Conservation (phyloP, 2,113 vertebrate species). For the Muntiacus muntjak region DNA sequence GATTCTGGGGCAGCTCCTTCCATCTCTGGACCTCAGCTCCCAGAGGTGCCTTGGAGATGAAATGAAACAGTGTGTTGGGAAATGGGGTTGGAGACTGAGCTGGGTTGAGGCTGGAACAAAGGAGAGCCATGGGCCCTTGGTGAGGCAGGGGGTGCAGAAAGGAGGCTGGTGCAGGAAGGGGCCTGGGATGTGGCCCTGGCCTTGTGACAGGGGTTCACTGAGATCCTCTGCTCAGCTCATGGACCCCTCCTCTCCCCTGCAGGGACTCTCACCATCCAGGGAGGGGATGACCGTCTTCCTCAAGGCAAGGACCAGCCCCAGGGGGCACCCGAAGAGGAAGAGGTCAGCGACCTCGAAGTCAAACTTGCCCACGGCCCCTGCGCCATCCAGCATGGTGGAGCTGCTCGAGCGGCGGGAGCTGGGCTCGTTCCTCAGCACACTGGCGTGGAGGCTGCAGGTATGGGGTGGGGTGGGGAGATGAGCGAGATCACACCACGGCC, state of each 20-base stretch:
- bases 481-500: rapidly evolving
- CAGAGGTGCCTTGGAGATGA: not conserved
- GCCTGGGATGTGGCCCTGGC: not conserved
- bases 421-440: conserved; percentile 88
- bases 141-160: not conserved
- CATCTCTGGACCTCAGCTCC: not conserved
- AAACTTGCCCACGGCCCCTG: conserved; percentile 86
- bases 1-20: not conserved
- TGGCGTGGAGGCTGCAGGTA: conserved; percentile 89
- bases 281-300: conserved; percentile 95
- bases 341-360: conserved; percentile 97
- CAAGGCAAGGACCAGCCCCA: conserved; percentile 95
- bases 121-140: not conserved
- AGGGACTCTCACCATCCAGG: conserved; percentile 87
- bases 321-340: conserved; percentile 96
- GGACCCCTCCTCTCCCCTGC: not conserved
- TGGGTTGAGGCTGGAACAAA: not conserved
- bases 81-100: not conserved
- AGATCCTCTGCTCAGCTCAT: not conserved
- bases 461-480: rapidly evolving
- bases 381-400: conserved; percentile 90
- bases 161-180: not conserved
- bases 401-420: conserved; percentile 91
- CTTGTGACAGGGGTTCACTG: not conserved
- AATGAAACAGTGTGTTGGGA: not conserved